phyloP scores from a whole-genome alignment of 1,140 invertebrate genomes.

The Protaetia brevitarsis region DNA sequence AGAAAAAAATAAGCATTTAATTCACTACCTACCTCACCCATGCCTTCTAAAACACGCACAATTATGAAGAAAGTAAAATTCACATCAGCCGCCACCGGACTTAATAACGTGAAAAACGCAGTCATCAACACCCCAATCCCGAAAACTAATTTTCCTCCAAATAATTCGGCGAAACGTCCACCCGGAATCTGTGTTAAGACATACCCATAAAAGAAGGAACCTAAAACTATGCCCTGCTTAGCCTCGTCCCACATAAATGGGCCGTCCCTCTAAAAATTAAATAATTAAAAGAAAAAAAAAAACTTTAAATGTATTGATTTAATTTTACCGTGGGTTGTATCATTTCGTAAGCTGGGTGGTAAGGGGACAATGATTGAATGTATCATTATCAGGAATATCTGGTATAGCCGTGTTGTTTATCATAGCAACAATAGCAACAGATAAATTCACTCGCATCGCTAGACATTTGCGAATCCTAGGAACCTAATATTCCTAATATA shows the following conservation, averaged over 20 bases:
- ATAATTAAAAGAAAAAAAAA: slow-evolving; percentile 30
- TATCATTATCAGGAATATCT: slow-evolving; percentile 53
- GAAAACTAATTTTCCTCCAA: slow-evolving; percentile 78
- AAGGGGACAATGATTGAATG: slow-evolving; percentile 61
- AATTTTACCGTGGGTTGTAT: slow-evolving; percentile 53
- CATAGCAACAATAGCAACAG: slow-evolving; percentile 93
- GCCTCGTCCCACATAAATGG: slow-evolving; percentile 76
- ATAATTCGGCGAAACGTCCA: slow-evolving; percentile 73
- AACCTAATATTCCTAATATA: slow-evolving; percentile 73
- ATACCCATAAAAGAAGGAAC: slow-evolving; percentile 85
- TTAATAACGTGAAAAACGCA: slow-evolving; percentile 73
- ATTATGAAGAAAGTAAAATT: slow-evolving; percentile 70
- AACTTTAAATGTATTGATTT: slow-evolving; percentile 1
- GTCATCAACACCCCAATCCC: slow-evolving; percentile 74
- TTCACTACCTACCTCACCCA: slow-evolving; percentile 67
- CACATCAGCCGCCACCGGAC: slow-evolving; percentile 67
- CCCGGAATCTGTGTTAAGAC: slow-evolving; percentile 84
- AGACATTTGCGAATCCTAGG: slow-evolving; percentile 77
- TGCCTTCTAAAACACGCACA: slow-evolving; percentile 78
- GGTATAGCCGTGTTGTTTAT: slow-evolving; percentile 71
- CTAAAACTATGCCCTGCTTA: slow-evolving; percentile 76
- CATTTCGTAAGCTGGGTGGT: slow-evolving; percentile 51
- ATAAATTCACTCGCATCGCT: slow-evolving; percentile 91
- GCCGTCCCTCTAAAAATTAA: slow-evolving; percentile 57
- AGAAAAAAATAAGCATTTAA: background rate